Conservation (phyloP, 2,797 vertebrate genomes). For the Mormyrops boulengeri region DNA sequence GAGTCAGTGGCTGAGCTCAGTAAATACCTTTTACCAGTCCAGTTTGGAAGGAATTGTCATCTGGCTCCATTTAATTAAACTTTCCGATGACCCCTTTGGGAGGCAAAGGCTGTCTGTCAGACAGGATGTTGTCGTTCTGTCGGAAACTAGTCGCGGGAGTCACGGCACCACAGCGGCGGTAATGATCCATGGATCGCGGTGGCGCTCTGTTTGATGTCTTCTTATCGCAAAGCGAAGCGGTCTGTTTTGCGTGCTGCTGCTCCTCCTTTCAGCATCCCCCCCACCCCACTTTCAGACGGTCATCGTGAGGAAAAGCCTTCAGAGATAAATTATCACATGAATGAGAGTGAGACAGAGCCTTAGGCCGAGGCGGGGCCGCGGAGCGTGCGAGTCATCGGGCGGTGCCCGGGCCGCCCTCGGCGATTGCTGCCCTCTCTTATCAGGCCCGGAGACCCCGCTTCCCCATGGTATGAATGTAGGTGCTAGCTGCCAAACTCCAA, state of each 20-base stretch:
- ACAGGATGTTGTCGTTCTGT: constrained; percentile 22
- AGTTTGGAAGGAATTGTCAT: constrained; percentile 18
- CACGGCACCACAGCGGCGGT: background rate
- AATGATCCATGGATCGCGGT: constrained; percentile 27
- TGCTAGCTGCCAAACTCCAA: background rate
- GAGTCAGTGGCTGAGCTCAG: constrained; percentile 18
- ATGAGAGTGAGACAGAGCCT: background rate
- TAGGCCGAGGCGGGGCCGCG: background rate
- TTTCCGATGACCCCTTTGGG: constrained; percentile 21
- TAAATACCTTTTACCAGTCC: background rate
- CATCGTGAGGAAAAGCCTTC: background rate
- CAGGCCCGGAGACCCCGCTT: background rate
- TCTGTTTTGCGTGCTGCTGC: constrained; percentile 8
- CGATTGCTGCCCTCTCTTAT: background rate
- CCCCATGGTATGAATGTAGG: background rate
- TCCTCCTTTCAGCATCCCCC: background rate
- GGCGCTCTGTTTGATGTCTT: constrained; percentile 19
- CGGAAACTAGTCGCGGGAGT: constrained; percentile 19
- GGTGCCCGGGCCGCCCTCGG: background rate
- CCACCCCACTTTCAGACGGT: background rate
- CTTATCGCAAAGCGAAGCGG: constrained; percentile 24
- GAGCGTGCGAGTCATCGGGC: background rate
- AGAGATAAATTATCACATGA: background rate
- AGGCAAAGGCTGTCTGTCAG: constrained; percentile 13
- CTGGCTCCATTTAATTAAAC: constrained; percentile 29